Conservation (phyloP, 2,797 vertebrate species). For the Schizothorax lantsangensis region DNA sequence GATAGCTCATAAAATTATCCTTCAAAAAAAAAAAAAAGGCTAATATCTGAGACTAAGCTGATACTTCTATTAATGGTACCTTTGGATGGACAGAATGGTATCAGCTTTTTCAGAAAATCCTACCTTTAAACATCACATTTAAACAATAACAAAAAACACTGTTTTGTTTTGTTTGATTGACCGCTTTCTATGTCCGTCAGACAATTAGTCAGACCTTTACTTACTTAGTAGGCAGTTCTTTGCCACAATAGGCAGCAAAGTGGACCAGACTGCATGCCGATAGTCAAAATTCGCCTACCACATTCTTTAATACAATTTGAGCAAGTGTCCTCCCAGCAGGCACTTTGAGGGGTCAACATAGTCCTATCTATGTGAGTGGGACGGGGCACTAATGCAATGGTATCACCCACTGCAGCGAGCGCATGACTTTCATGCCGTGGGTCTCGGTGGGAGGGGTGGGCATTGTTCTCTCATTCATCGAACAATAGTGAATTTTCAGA, state of each 20-base stretch:
- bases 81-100: neutral
- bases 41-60: neutral
- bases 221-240: neutral
- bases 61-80: neutral
- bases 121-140: neutral
- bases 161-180: neutral
- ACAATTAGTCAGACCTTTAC: neutral
- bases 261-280: neutral
- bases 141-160: neutral
- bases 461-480: slow-evolving; percentile 61
- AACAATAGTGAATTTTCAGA: slow-evolving; percentile 63
- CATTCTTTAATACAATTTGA: slow-evolving; percentile 60
- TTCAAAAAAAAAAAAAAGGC: neutral
- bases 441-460: slow-evolving; percentile 37
- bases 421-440: slow-evolving; percentile 58
- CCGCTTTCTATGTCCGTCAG: neutral
- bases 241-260: neutral
- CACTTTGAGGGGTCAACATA: slow-evolving; percentile 50
- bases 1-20: neutral
- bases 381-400: neutral
- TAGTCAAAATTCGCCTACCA: slow-evolving; percentile 52
- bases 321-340: slow-evolving; percentile 39
- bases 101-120: neutral
- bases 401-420: slow-evolving; percentile 57
- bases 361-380: slow-evolving; percentile 39